phyloP scores from a whole-genome alignment of 2,113 vertebrate species.

The Rhombomys opimus region DNA sequence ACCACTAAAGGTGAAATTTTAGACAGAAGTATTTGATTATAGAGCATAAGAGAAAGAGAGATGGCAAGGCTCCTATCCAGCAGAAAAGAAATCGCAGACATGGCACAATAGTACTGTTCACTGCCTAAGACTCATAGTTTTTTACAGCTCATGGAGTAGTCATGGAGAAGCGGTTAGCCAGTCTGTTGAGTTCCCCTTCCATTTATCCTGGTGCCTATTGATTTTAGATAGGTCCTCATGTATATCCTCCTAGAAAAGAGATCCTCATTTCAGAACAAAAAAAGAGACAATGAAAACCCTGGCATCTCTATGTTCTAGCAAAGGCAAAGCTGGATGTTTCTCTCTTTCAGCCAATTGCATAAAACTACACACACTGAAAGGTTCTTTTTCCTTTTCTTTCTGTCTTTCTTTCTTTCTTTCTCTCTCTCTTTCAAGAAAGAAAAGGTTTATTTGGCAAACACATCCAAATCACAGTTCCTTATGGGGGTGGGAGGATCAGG shows the following conservation, averaged over 20 bases:
- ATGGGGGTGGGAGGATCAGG: no score
- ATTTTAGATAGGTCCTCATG: neutral
- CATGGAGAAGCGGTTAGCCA: neutral
- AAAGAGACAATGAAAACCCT: neutral
- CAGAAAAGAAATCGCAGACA: neutral
- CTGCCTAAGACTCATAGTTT: neutral
- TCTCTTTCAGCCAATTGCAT: neutral
- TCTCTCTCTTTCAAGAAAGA: no score
- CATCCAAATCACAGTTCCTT: no score
- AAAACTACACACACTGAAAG: neutral
- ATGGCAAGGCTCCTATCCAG: no score
- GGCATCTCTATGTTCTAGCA: neutral
- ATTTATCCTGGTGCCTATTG: accelerated
- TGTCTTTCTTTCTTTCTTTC: no score
- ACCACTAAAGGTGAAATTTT: neutral
- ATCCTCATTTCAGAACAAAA: neutral
- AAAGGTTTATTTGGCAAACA: no score
- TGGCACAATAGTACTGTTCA: accelerated
- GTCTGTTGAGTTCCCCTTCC: no score
- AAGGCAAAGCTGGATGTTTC: neutral
- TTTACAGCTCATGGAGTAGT: neutral
- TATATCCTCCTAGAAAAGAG: neutral
- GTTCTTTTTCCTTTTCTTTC: neutral
- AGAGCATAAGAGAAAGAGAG: neutral
- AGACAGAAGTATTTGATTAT: neutral